Evolutionary conservation across 2,797 vertebrate species (phyloP).

Genomic region (Austrolebias charrua): DNA sequence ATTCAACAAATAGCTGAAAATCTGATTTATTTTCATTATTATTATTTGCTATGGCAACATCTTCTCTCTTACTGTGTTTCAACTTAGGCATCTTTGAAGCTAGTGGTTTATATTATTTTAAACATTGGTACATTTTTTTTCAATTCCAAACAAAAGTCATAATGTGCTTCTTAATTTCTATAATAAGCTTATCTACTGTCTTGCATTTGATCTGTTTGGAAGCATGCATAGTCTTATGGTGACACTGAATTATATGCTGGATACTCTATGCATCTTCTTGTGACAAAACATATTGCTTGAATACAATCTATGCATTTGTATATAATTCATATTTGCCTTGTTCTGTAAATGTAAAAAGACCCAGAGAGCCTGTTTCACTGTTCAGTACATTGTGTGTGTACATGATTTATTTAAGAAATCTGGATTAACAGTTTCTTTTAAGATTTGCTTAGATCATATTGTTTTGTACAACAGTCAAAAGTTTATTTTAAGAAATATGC

Average conservation of each 20-base stretch:
- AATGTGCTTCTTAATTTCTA: conserved; percentile 60
- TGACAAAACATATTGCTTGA: conserved; percentile 71
- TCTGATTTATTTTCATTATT: neutral
- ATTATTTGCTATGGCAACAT: too few relatives aligned
- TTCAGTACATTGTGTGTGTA: conserved; percentile 44
- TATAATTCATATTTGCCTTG: conserved; percentile 80
- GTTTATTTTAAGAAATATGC: conserved; percentile 53
- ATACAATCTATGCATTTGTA: conserved; percentile 80
- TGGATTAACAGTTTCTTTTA: conserved; percentile 39
- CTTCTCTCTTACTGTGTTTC: too few relatives aligned
- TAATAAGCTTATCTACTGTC: conserved; percentile 52
- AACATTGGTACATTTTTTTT: conserved; percentile 59
- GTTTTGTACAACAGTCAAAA: conserved; percentile 60
- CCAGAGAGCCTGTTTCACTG: conserved; percentile 53
- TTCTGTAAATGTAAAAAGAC: conserved; percentile 55
- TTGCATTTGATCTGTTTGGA: conserved; percentile 54
- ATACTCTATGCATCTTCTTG: conserved; percentile 78
- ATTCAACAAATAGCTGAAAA: too few relatives aligned
- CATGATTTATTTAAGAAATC: conserved; percentile 19
- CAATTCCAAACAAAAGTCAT: conserved; percentile 44
- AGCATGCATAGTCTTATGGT: conserved; percentile 60
- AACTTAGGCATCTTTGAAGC: conserved; percentile 15
- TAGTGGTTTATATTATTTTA: conserved; percentile 44
- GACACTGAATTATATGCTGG: conserved; percentile 67
- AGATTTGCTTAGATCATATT: conserved; percentile 36